These are phyloP conservation scores for Etheostoma nigrum DNA, from an alignment of 2,797 vertebrate species.

Conservation along the genomic window DNA sequence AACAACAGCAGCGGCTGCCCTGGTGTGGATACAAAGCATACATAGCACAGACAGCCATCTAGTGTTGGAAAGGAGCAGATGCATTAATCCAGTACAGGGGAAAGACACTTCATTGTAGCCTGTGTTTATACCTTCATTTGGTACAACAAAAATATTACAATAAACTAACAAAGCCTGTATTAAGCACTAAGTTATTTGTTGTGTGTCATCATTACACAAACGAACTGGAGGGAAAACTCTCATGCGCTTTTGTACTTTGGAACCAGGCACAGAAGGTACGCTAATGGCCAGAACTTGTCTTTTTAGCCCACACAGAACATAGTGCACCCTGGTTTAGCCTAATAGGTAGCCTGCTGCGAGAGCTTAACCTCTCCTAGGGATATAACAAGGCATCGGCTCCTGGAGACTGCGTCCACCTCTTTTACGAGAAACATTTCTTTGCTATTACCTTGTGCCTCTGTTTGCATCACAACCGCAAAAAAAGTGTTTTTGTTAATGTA, in stretches of 20 bases:
- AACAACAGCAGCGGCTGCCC: conserved; percentile 58
- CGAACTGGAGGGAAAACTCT: conserved; percentile 53
- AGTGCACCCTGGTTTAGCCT: conserved; percentile 67
- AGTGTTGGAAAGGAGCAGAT: conserved; percentile 72
- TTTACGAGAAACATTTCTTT: conserved; percentile 41
- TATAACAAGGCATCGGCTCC: conserved; percentile 73
- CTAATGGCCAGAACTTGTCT: conserved; percentile 71
- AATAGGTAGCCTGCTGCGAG: conserved; percentile 70
- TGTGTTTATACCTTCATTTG: conserved; percentile 40
- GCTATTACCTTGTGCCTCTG: conserved; percentile 22
- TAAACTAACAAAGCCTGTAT: conserved; percentile 54
- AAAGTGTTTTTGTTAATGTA: conserved; percentile 51
- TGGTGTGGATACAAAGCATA: conserved; percentile 40
- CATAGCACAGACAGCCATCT: conserved; percentile 86
- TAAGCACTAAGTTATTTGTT: conserved; percentile 45
- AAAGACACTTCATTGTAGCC: conserved; percentile 38
- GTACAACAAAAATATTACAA: conserved; percentile 39
- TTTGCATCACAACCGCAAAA: conserved; percentile 30
- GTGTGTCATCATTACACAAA: conserved; percentile 60
- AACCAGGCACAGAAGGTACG: conserved; percentile 37
- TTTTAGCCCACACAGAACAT: conserved; percentile 73
- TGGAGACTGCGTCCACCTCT: conserved; percentile 56
- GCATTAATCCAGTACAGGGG: conserved; percentile 12
- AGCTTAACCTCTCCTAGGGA: conserved; percentile 73
- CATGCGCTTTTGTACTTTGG: conserved; percentile 38